Evolutionary conservation across 2,113 vertebrate genomes (phyloP).

Genomic region (Mastomys natalensis): DNA sequence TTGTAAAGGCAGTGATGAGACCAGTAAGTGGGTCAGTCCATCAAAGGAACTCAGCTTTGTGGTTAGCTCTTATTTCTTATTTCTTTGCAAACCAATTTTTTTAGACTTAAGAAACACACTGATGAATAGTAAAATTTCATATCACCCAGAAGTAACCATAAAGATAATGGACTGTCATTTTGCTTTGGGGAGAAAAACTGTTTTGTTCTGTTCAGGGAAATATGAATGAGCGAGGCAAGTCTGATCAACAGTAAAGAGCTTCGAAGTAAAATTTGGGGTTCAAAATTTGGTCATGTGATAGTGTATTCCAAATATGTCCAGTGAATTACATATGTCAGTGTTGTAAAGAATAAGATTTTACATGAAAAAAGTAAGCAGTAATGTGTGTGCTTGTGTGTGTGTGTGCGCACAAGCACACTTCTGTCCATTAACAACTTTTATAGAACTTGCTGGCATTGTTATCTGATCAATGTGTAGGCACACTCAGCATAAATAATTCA

Average conservation of each 20-base stretch:
- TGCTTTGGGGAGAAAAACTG: conserved; percentile 33
- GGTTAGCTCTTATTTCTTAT: conserved; percentile 48
- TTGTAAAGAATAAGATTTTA: conserved; percentile 27
- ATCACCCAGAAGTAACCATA: conserved; percentile 47
- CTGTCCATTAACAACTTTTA: neutral
- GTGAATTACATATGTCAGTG: conserved; percentile 1
- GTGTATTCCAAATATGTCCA: neutral
- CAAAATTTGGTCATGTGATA: conserved; percentile 6
- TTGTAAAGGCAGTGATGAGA: conserved; percentile 41
- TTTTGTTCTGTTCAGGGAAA: conserved; percentile 61
- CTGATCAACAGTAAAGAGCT: conserved; percentile 44
- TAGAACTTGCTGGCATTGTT: neutral
- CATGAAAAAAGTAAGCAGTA: neutral
- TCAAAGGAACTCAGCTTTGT: conserved; percentile 32
- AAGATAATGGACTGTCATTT: conserved; percentile 62
- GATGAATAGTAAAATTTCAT: conserved; percentile 70
- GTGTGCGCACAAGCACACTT: neutral
- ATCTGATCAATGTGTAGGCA: neutral
- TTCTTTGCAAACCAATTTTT: conserved; percentile 56
- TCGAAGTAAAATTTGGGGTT: conserved; percentile 58
- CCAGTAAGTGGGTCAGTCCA: conserved; percentile 23
- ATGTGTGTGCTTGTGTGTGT: neutral
- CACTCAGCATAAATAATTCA: neutral
- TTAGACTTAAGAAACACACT: conserved; percentile 65
- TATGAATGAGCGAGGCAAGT: conserved; percentile 57